These are phyloP conservation scores for Orthosia incerta DNA, from an alignment of 2,888 invertebrate species.

Conservation along the genomic window DNA sequence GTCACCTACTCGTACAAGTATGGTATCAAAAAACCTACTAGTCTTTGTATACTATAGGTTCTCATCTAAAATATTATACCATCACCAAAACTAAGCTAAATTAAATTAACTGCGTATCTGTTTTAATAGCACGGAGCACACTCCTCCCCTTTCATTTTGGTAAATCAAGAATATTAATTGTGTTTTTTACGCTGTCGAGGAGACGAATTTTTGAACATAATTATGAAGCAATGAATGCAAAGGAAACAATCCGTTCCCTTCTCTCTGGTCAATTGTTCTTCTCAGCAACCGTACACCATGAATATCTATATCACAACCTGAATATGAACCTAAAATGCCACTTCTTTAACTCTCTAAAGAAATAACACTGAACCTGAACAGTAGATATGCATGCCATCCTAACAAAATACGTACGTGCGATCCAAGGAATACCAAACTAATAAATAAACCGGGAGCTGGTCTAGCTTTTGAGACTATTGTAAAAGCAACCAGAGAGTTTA, in stretches of 20 bases:
- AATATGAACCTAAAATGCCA: slow-evolving; percentile 4
- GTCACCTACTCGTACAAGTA: too few species aligned
- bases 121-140: too few species aligned
- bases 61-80: too few species aligned
- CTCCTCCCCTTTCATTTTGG: too few species aligned
- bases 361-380: slow-evolving; percentile 2
- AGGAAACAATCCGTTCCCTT: too few species aligned
- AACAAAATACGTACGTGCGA: slow-evolving; percentile 39
- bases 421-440: slow-evolving; percentile 50
- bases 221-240: too few species aligned
- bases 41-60: too few species aligned
- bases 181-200: too few species aligned
- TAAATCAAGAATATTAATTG: too few species aligned
- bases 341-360: slow-evolving; percentile 18
- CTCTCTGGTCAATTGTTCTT: neutral
- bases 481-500: slow-evolving; percentile 59
- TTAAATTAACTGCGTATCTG: neutral
- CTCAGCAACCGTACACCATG: neutral
- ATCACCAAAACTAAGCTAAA: neutral
- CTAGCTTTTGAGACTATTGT: slow-evolving; percentile 56
- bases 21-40: too few species aligned
- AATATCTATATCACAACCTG: neutral
- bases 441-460: slow-evolving; percentile 52
- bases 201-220: too few species aligned
- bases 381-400: slow-evolving; percentile 20